Base-by-base conservation (phyloP, 2,797 vertebrate genomes). In the Cetoscarus ocellatus region DNA sequence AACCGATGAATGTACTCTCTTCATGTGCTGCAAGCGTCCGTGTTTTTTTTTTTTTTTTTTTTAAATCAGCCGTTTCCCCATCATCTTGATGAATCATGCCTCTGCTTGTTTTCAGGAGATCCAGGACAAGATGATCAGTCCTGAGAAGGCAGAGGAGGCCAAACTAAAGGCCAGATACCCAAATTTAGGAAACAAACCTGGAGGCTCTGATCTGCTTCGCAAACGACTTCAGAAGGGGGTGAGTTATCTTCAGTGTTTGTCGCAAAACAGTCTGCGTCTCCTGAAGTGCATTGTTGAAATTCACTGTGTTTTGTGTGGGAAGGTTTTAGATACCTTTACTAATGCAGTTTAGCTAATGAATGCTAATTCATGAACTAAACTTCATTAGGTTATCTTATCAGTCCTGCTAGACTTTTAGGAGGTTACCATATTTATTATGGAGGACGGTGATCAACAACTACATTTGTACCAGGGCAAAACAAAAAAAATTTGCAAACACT, bases 151-250 rank as follows among this genome's bases (percentile, higher is more conserved):
- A 70, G 98, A 99, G 92, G 98, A 99, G 92, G 98, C 96, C 60
- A 99, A 99, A 77, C 93, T 99, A 86, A 99, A 98, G 95, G 93
- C 96, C 83, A 96, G 96, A 83, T 99, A 99, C 70, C 98, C 98
- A 90, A 96, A 97, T 84, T 93, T 99, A 90, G 98, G 96, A 61
- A 94, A 97, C 79, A 99, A 98, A 79, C 97, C 98, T 7, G 97
- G 98, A 58, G 98, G 98, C 56, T 99, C 98, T 0, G 98, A 99
- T 85, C 96, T 99, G 87, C 96, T 99, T 84, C 96, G 98, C 84
- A 99, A 99, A 93, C 94, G 98, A 68, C 96, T 99, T 72, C 96
- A 97, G 86, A 99, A 99, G 86, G 98, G 98, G 93, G 98, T 99
- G 92, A 96, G 96, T 95, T 77, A 40, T 52, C 36, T 19, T 7